phyloP scores from a whole-genome alignment of 2,797 vertebrate species.

The Threskiornis aethiopicus region DNA sequence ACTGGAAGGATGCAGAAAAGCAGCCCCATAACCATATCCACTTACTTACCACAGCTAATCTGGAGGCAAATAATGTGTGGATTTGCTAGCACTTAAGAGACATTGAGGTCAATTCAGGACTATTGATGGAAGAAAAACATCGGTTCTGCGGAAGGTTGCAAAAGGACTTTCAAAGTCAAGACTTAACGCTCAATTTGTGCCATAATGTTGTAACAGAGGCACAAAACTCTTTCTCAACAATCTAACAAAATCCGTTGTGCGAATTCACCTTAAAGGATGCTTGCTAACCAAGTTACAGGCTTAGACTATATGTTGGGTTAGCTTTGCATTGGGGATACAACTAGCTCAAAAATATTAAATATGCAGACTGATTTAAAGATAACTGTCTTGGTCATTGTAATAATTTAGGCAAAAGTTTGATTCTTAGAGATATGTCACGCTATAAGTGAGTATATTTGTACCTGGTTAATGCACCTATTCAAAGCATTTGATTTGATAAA shows the following conservation, averaged over 20 bases:
- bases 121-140: background rate
- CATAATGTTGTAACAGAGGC: background rate
- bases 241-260: background rate
- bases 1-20: background rate
- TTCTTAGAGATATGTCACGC: background rate
- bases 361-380: background rate
- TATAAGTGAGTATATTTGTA: background rate
- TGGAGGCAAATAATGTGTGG: background rate
- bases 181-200: background rate
- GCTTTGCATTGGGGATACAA: background rate
- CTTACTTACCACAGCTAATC: background rate
- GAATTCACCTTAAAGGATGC: background rate
- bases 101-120: background rate
- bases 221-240: background rate
- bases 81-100: background rate
- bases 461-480: background rate
- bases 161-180: background rate
- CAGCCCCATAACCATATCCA: background rate
- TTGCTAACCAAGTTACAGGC: background rate
- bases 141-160: background rate
- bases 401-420: background rate
- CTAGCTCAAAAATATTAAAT: background rate
- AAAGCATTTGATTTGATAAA: background rate
- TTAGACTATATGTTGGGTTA: background rate
- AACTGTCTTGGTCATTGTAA: background rate